These are phyloP conservation scores for Pherbina coryleti DNA, from an alignment of 2,888 invertebrate species.

Conservation along the genomic window DNA sequence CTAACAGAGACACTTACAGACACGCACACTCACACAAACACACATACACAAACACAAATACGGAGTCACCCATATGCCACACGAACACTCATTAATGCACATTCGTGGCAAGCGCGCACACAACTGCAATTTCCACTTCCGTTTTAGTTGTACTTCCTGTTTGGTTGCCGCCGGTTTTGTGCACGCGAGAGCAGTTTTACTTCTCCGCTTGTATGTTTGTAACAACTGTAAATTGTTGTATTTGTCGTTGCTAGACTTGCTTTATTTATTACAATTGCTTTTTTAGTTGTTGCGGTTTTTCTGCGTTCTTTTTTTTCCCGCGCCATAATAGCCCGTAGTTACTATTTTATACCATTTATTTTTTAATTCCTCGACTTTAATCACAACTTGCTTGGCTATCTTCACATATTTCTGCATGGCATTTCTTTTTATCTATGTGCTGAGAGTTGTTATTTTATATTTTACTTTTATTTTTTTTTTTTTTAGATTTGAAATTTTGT, in stretches of 20 bases:
- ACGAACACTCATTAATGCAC: slow-evolving; percentile 17
- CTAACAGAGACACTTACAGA: not conserved
- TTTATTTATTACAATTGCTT: not conserved
- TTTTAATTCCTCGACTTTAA: too few species aligned
- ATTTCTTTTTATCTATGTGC: too few species aligned
- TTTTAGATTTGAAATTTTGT: not conserved
- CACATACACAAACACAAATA: not conserved
- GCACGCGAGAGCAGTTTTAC: not conserved
- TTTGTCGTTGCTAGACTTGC: not conserved
- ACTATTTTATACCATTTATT: too few species aligned
- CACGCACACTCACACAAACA: not conserved
- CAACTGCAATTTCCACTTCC: slow-evolving; percentile 28
- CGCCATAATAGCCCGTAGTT: too few species aligned
- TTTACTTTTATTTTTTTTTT: not conserved
- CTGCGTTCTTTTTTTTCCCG: too few species aligned
- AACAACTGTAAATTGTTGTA: not conserved
- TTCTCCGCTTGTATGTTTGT: not conserved
- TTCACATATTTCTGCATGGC: too few species aligned
- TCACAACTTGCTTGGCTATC: too few species aligned
- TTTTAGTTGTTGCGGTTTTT: not conserved
- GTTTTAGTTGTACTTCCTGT: slow-evolving; percentile 31
- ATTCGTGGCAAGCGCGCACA: not conserved
- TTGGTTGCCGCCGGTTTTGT: slow-evolving; percentile 10
- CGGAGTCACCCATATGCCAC: not conserved
- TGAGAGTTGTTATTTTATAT: not conserved